Conservation (phyloP, 1,140 invertebrate species). For the Pomacea maculata region DNA sequence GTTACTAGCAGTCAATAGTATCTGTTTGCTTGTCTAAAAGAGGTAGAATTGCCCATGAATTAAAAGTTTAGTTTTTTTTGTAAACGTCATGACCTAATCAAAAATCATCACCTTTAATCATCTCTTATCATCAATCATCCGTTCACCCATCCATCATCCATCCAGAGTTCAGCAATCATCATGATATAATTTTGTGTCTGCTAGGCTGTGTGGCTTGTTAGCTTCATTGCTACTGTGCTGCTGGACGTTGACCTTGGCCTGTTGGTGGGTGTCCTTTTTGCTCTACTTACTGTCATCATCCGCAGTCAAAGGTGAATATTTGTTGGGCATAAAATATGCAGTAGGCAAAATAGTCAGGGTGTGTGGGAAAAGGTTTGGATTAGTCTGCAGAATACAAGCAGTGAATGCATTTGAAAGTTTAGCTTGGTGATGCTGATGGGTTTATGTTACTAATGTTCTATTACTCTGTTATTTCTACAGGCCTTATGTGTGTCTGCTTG, state of each 20-base stretch:
- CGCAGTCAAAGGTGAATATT: conserved; percentile 30
- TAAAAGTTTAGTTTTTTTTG: too few species aligned
- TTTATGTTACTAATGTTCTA: background rate
- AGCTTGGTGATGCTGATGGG: background rate
- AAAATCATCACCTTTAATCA: too few species aligned
- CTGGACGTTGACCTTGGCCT: conserved; percentile 37
- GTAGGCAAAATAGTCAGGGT: too few species aligned
- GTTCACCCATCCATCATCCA: too few species aligned
- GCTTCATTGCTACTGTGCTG: conserved; percentile 30
- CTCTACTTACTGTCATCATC: conserved; percentile 32
- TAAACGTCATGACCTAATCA: too few species aligned
- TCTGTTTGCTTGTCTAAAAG: too few species aligned
- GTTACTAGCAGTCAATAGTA: too few species aligned
- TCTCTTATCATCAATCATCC: too few species aligned
- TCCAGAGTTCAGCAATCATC: too few species aligned
- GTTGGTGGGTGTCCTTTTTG: conserved; percentile 35
- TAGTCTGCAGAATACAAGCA: background rate
- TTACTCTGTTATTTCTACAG: conserved; percentile 37
- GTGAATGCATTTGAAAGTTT: background rate
- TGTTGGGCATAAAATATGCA: too few species aligned
- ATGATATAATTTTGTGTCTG: background rate
- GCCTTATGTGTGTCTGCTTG: conserved; percentile 59
- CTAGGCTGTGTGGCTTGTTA: conserved; percentile 31
- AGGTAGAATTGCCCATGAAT: too few species aligned
- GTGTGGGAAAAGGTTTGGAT: background rate